A percentile compares a stretch with the other conserved stretches of the same genome.
These are phyloP conservation scores for Hipparchia semele DNA, from an alignment of 2,888 invertebrate species.

Conservation along the genomic window DNA sequence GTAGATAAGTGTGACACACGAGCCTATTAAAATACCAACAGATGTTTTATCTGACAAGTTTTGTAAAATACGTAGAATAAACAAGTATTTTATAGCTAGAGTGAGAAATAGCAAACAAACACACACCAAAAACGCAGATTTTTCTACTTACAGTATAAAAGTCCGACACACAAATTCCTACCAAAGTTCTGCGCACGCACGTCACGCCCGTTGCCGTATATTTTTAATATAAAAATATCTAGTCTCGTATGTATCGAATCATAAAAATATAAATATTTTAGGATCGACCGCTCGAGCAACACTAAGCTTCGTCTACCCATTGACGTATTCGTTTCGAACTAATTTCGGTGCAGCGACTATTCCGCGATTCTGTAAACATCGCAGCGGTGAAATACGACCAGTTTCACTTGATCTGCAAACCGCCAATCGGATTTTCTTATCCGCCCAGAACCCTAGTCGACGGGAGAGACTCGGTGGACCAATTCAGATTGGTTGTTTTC, in stretches of 20 bases:
- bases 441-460: slow-evolving; percentile 44
- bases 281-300: slow-evolving; percentile 66
- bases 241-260: slow-evolving; percentile 69
- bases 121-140: slow-evolving; percentile 37
- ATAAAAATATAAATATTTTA: slow-evolving; percentile 78
- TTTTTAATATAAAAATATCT: slow-evolving; percentile 75
- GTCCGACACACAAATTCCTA: slow-evolving; percentile 43
- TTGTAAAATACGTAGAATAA: background rate
- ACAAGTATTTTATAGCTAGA: slow-evolving; percentile 6
- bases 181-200: slow-evolving; percentile 54
- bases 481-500: slow-evolving; percentile 52
- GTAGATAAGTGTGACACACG: background rate
- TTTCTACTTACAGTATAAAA: slow-evolving; percentile 45
- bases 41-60: slow-evolving; percentile 7
- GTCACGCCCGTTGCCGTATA: slow-evolving; percentile 62
- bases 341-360: slow-evolving; percentile 81
- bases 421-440: slow-evolving; percentile 47
- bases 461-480: slow-evolving; percentile 55
- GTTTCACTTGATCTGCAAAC: slow-evolving; percentile 52
- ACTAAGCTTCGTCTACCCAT: slow-evolving; percentile 68
- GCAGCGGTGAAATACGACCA: slow-evolving; percentile 63
- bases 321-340: slow-evolving; percentile 81
- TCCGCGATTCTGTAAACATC: slow-evolving; percentile 82
- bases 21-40: slow-evolving; percentile 10
- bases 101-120: background rate